phyloP scores from a whole-genome alignment of 2,113 vertebrate genomes.

The Boleophthalmus pectinirostris region DNA sequence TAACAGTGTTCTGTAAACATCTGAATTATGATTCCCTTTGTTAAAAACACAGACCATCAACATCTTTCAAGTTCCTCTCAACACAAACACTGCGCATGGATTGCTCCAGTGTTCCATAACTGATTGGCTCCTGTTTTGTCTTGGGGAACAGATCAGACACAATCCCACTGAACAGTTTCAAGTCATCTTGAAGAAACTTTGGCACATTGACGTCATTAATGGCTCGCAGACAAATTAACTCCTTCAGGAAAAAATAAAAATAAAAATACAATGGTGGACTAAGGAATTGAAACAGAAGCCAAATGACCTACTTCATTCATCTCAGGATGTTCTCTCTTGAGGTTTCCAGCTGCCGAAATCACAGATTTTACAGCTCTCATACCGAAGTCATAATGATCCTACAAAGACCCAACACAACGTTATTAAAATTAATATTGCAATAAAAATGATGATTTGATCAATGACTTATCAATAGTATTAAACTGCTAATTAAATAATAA shows the following conservation, averaged over 20 bases:
- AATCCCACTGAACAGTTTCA: slow-evolving; percentile 89
- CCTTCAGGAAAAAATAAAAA: slow-evolving; percentile 74
- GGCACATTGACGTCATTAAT: slow-evolving; percentile 89
- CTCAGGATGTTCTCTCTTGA: slow-evolving; percentile 89
- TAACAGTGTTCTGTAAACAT: not conserved
- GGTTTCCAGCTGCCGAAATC: slow-evolving; percentile 91
- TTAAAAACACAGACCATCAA: slow-evolving; percentile 81
- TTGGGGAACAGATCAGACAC: slow-evolving; percentile 91
- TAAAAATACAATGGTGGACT: not conserved
- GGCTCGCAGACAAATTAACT: slow-evolving; percentile 89
- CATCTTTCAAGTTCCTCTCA: slow-evolving; percentile 82
- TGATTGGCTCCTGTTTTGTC: slow-evolving; percentile 80
- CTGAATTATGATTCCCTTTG: not conserved
- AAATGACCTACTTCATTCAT: slow-evolving; percentile 83
- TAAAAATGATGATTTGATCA: not conserved
- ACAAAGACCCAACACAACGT: slow-evolving; percentile 9
- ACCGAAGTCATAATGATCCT: slow-evolving; percentile 97
- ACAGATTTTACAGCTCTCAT: slow-evolving; percentile 98
- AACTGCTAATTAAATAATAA: not conserved
- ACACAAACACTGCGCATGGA: slow-evolving; percentile 82
- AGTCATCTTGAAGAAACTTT: slow-evolving; percentile 92
- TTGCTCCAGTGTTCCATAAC: slow-evolving; percentile 86
- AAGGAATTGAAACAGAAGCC: not conserved
- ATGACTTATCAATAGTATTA: not conserved
- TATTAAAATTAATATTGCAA: not conserved